Evolutionary conservation across 2,888 invertebrate genomes (phyloP), one percentile per base, ranked within the genome.

Genomic region (Spodoptera littoralis): DNA sequence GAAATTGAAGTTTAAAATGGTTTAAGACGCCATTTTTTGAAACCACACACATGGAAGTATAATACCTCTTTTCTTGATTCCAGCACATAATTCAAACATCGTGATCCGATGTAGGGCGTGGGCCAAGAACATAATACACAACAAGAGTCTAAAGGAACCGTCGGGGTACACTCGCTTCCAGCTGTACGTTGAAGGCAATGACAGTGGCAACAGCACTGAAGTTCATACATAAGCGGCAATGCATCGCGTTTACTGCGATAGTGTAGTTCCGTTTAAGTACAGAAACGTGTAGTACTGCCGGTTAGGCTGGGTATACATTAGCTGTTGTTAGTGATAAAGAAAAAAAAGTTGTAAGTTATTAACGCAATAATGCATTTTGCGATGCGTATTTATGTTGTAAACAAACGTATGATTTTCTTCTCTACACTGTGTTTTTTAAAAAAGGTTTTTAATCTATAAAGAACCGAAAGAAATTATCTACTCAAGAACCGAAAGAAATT

Each of bases 101-200:
- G 76, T 79, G 1, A 77, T 94, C 5, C 87, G 96, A 52, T 97
- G 97, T 87, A 92, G 96, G 52, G 96, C 96, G 27, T 97, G 96
- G 96, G 97, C 97, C 1, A 96, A 95, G 86, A 97, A 97, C 84
- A 95, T 97, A 0, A 62, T 90, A 2, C 96, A 96, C 85, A 89
- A 86, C 78, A 91, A 91, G 72, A 93, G 94, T 30, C 24, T 93
- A 6, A 93, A 93, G 59, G 92, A 93, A 30, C 85, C 88, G 0
- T 86, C 90, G 0, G 94, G 94, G 0, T 93, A 93, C 81, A 87
- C 92, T 0, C 84, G 92, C 3, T 82, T 93, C 12, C 79, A 84
- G 50, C 65, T 93, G 2, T 66, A 70, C 72, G 74, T 91, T 0
- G 83, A 84, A 24, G 72, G 56, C 42, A 70, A 22, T 8, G 70